Evolutionary conservation across 2,113 vertebrate species (phyloP), one percentile per base, ranked within the genome.

Genomic region (Phasianus colchicus): DNA sequence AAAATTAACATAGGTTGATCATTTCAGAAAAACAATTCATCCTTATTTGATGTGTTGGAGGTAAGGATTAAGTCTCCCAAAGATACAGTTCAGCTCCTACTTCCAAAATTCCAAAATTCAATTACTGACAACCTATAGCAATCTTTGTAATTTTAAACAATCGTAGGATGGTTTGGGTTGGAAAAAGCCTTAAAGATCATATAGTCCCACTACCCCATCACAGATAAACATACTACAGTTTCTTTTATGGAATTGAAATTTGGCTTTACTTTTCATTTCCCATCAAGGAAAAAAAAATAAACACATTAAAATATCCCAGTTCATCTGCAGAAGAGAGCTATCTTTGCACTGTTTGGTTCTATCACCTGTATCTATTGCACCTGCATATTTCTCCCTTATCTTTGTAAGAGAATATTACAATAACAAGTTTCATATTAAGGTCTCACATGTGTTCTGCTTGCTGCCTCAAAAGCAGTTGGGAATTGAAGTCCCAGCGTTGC

Each of bases 31-130:
- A 17, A 54, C 19, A 65, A 8, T 60, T 55, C 11, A 36, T 48
- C 29, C 18, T 15, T 11, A 20, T 8, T 8, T 64, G 55, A 45
- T 24, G 2, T 42, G 8, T 5, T 24, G 9, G 16, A 77, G 10
- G 11, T 21, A 55, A 64, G 4, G 18, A 48, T 60, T 29, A 73
- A 57, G 6, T 15, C 2, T 73, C 3, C 2, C 2, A 1, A 61
- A 14, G n/a, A 61, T 42, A 5, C 7, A n/a, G 13, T 38, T 66
- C 36, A 57, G 9, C 5, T 40, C 4, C 13, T 70, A 13, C 34
- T 77, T 40, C 48, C 8, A 70, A 57, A 38, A 21, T 55, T 27
- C 0, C 22, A 25, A 65, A n/a, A 1, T 5, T 1, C 0, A 27
- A 32, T 36, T 20, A 54, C 40, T 34, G 43, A 3, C 42, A 4